Percentiles rank a stretch among this genome's conserved stretches.
Evolutionary conservation across 23 tunicate species (phyloP).

Genomic region (Halocynthia aurantium): DNA sequence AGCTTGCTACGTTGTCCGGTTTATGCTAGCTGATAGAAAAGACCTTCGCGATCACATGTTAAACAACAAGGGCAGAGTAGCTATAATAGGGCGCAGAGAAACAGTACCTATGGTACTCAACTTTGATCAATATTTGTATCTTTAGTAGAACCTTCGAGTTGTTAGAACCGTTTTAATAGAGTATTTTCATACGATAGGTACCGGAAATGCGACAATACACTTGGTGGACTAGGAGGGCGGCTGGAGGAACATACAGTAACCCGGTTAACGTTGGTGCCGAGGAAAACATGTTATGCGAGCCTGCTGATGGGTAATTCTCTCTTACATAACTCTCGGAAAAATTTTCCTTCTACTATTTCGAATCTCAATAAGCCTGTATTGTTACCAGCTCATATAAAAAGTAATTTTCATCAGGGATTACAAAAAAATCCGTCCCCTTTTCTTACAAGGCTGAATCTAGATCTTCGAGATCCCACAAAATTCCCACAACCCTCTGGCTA

Average conservation of each 20-base stretch:
- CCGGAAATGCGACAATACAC: constrained; percentile 49
- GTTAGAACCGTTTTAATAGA: background rate
- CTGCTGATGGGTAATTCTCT: constrained; percentile 31
- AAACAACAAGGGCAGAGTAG: constrained; percentile 62
- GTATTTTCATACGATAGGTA: constrained; percentile 16
- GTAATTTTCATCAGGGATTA: no score
- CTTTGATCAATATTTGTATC: background rate
- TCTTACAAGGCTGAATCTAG: no score
- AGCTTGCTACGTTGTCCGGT: constrained; percentile 66
- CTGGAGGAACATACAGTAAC: constrained; percentile 59
- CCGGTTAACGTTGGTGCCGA: constrained; percentile 82
- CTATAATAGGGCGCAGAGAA: constrained; percentile 51
- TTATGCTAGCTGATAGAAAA: constrained; percentile 52
- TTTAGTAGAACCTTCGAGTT: background rate
- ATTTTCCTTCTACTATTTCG: no score
- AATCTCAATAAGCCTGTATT: no score
- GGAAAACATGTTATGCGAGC: constrained; percentile 67
- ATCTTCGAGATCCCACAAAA: no score
- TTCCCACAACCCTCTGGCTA: no score
- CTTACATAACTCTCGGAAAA: background rate
- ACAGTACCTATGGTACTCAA: constrained; percentile 44
- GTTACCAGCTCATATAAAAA: no score
- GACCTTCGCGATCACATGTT: constrained; percentile 64
- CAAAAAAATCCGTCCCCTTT: no score
- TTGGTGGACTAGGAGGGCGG: constrained; percentile 54